Evolutionary conservation across 2,888 invertebrate species (phyloP).

Genomic region (Leuctra nigra): DNA sequence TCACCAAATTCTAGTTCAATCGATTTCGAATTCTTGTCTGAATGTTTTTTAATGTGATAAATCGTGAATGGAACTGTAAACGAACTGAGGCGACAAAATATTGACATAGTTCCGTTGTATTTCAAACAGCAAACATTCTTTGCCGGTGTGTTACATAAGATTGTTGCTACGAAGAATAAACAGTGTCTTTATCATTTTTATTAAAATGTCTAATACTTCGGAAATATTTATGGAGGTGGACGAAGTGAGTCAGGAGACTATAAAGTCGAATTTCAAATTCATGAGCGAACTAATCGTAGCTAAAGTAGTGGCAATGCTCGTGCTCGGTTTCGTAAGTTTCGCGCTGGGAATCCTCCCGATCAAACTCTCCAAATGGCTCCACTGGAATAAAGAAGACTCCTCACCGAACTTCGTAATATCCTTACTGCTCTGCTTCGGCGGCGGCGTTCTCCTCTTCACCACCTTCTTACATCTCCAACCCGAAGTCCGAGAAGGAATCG

Average conservation of each 20-base stretch:
- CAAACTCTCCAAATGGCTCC: slow-evolving; percentile 57
- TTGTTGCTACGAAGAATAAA: not conserved
- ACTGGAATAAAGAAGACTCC: slow-evolving; percentile 44
- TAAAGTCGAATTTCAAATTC: not conserved
- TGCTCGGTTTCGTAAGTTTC: slow-evolving; percentile 68
- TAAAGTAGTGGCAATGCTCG: slow-evolving; percentile 71
- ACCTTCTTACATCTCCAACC: slow-evolving; percentile 58
- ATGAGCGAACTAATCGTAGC: slow-evolving; percentile 48
- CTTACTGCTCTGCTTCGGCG: slow-evolving; percentile 55
- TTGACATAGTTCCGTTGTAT: too few species aligned
- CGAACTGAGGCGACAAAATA: too few species aligned
- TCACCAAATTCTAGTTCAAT: too few species aligned
- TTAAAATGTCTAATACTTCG: slow-evolving; percentile 1
- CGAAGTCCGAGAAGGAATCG: slow-evolving; percentile 54
- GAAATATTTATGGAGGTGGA: not conserved
- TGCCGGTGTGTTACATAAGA: too few species aligned
- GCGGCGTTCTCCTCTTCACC: slow-evolving; percentile 57
- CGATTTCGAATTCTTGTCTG: too few species aligned
- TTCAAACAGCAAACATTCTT: too few species aligned
- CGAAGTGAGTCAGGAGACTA: not conserved
- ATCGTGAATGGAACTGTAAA: too few species aligned
- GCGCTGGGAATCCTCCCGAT: slow-evolving; percentile 69
- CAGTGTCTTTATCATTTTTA: not conserved
- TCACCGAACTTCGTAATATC: slow-evolving; percentile 43
- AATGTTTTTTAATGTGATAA: too few species aligned